phyloP scores from a whole-genome alignment of 2,113 vertebrate genomes.

The Strix uralensis region DNA sequence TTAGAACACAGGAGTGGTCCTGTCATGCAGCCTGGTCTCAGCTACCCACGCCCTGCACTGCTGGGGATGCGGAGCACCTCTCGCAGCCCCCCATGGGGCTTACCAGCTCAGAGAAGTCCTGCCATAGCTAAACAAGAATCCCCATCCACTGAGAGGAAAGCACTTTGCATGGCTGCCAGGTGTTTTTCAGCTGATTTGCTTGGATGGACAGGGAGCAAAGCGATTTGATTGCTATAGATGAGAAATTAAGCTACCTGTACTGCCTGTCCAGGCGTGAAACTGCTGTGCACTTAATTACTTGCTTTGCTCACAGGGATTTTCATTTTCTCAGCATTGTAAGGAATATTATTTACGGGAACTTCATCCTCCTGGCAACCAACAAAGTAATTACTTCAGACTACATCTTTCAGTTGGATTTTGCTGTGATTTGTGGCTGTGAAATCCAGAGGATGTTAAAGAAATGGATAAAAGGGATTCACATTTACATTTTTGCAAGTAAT shows the following conservation, averaged over 20 bases:
- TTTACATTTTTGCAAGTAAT: not conserved
- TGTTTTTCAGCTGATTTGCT: not conserved
- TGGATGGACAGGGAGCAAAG: not conserved
- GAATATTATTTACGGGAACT: not conserved
- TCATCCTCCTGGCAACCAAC: not conserved
- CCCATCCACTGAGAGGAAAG: not conserved
- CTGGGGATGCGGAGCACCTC: no score
- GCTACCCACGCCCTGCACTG: not conserved
- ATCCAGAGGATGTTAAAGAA: not conserved
- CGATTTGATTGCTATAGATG: not conserved
- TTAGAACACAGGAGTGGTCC: not conserved
- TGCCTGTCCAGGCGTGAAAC: not conserved
- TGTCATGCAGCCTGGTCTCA: not conserved
- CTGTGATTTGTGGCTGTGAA: not conserved
- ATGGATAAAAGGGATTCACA: not conserved
- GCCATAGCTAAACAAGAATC: not conserved
- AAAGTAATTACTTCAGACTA: not conserved
- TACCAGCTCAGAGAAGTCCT: not conserved
- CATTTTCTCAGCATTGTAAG: constrained; percentile 8
- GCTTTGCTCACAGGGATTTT: not conserved
- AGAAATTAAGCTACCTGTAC: not conserved
- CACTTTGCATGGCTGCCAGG: not conserved
- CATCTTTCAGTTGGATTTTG: not conserved
- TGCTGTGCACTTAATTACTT: not conserved
- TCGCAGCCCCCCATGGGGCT: not conserved